Conservation (phyloP, 2,113 vertebrate species). For the Ceratotherium simum region DNA sequence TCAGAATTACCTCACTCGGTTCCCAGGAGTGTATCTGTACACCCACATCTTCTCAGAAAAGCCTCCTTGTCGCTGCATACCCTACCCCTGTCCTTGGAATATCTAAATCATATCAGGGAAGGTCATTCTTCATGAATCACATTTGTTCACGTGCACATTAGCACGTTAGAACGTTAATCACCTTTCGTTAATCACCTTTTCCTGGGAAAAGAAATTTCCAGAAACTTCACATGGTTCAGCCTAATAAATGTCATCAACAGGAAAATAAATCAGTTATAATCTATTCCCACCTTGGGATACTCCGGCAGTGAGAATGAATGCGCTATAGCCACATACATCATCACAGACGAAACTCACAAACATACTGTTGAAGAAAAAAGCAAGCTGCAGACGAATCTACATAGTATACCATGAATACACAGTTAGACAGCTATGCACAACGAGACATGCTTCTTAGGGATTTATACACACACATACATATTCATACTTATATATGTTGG, state of each 20-base stretch:
- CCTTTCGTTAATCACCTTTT: conserved; percentile 6
- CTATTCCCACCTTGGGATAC: background rate
- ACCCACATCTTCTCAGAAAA: background rate
- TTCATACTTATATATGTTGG: background rate
- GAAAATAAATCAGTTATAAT: background rate
- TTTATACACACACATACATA: background rate
- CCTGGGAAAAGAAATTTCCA: background rate
- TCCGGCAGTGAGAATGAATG: background rate
- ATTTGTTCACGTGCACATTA: background rate
- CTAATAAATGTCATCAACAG: background rate
- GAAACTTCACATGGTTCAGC: background rate
- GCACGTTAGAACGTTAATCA: background rate
- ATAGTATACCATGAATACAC: background rate
- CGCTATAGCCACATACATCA: background rate
- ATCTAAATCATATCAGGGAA: background rate
- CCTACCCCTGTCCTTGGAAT: background rate
- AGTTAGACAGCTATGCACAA: background rate
- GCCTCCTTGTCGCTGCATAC: background rate
- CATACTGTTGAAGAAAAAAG: background rate
- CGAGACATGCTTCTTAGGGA: background rate
- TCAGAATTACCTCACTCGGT: background rate
- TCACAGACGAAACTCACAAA: background rate
- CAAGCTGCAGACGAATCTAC: background rate
- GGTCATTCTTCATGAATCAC: background rate
- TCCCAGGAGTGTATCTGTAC: background rate